Conservation (phyloP, 2,888 invertebrate genomes). For the Melanostoma mellinum region DNA sequence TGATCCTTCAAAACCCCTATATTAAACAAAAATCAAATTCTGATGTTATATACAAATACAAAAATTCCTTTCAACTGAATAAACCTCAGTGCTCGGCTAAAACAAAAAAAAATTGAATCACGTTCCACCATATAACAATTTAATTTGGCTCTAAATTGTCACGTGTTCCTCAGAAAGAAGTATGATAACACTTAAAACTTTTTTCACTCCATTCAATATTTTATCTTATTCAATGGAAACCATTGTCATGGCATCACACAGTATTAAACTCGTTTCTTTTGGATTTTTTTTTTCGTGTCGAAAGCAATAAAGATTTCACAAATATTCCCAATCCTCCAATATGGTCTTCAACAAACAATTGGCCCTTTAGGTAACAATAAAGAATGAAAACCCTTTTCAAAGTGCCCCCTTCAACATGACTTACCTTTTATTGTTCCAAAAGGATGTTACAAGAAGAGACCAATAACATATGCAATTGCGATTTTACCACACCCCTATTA, state of each 20-base stretch:
- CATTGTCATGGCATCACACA: slow-evolving; percentile 19
- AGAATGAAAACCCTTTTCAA: slow-evolving; percentile 29
- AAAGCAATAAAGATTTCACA: slow-evolving; percentile 53
- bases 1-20: too few relatives aligned
- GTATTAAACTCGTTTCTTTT: background rate
- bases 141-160: slow-evolving; percentile 17
- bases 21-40: too few relatives aligned
- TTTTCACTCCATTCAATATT: slow-evolving; percentile 1
- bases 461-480: slow-evolving; percentile 70
- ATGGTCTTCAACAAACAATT: slow-evolving; percentile 60
- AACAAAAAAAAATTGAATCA: slow-evolving; percentile 5
- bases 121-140: slow-evolving; percentile 9
- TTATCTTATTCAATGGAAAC: slow-evolving; percentile 32
- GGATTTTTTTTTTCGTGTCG: background rate
- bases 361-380: slow-evolving; percentile 51
- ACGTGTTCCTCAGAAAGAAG: slow-evolving; percentile 28
- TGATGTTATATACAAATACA: too few relatives aligned
- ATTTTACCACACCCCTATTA: slow-evolving; percentile 62
- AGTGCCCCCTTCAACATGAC: slow-evolving; percentile 39
- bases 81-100: background rate
- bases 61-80: background rate
- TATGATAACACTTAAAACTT: slow-evolving; percentile 21
- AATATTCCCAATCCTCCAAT: slow-evolving; percentile 32
- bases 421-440: slow-evolving; percentile 58
- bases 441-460: slow-evolving; percentile 53